Base-by-base conservation (phyloP, 2,888 invertebrate genomes). In the Galeopsomyia nigrocyanea region DNA sequence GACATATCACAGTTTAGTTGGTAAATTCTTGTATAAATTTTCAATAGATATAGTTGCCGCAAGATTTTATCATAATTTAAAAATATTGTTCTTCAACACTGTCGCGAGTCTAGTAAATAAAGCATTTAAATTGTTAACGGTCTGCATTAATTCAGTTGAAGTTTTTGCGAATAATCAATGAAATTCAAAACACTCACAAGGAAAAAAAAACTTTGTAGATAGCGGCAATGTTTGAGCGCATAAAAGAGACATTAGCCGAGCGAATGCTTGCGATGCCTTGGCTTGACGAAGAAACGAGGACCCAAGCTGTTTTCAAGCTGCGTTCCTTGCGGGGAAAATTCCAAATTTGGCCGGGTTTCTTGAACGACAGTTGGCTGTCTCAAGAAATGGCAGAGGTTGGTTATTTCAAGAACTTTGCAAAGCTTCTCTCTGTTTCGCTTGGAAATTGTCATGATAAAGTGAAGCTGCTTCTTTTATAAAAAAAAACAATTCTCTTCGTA, bases 231-330 rank as follows among this genome's bases (percentile, higher is more conserved):
- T 88, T 88, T 77, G 83, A 82, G 64, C 82, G 85, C 55, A 82
- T 88, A 74, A 88, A 87, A 78, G 83, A 84, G 70, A 87, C 88
- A 13, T 80, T 88, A 50, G 84, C 83, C 6, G 82, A 83, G 47
- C 81, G 87, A 31, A 85, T 88, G 78, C 79, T 84, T 75, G 82
- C 83, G 19, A 83, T 87, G 69, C 82, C 85, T 60, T 88, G 88
- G 88, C 80, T 88, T 64, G 88, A 88, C 77, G 85, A 86, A 50
- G 83, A 84, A 69, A 87, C 87, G 13, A 84, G 87, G 75, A 83
- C 83, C 17, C 84, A 84, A 73, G 88, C 88, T 17, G 79, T 88
- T 76, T 82, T 86, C 55, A 87, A 87, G 77, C 80, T 88, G 71
- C 81, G 82, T 58, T 82, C 84, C 17, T 80, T 89, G 77, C 83